Evolutionary conservation across 2,113 vertebrate species (phyloP), one percentile per base, ranked within the genome.

Genomic region (Puntigrus tetrazona): DNA sequence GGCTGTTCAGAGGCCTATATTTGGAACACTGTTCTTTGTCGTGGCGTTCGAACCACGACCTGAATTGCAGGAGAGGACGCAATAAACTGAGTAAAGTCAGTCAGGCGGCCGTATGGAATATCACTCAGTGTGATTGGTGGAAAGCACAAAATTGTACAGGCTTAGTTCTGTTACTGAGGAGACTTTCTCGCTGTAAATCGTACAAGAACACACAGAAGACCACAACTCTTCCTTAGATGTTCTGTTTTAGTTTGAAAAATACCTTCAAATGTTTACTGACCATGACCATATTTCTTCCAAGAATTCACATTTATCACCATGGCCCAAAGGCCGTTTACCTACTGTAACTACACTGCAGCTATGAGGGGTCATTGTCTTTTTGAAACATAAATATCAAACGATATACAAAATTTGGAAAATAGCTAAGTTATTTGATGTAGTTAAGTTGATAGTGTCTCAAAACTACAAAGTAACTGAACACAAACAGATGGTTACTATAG

Each of bases 81-180:
- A 84, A 85, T 77, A 84, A 50, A 52, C 43, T 63, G 5, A 59
- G 67, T 38, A 85, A 85, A 70, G 69, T 16, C 74, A 52, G 63
- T 55, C 80, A 61, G 45, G n/a, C 70, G n/a, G 25, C 69, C 47
- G 27, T 65, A 82, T 89, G 84, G 86, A 83, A 87, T 82, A 86
- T 76, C 43, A 41, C 63, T 88, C 69, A 84, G 76, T 65, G 57
- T 67, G 77, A 84, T 83, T 65, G 61, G 73, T 59, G 65, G 69
- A 38, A 75, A 87, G 83, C 10, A 27, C 41, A 82, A 41, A 76
- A 50, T 67, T 57, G 57, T 45, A 70, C 55, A 69, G 45, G 82
- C 81, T 78, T 80, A 43, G 27, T 29, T 43, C 73, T 70, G 80
- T 82, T 47, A 31, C 78, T 29, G 76, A 50, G 43, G 86, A 87